A percentile compares a stretch with the other conserved stretches of the same genome.
Evolutionary conservation across 2,888 invertebrate genomes (phyloP).

Genomic region (Orthosia incerta): DNA sequence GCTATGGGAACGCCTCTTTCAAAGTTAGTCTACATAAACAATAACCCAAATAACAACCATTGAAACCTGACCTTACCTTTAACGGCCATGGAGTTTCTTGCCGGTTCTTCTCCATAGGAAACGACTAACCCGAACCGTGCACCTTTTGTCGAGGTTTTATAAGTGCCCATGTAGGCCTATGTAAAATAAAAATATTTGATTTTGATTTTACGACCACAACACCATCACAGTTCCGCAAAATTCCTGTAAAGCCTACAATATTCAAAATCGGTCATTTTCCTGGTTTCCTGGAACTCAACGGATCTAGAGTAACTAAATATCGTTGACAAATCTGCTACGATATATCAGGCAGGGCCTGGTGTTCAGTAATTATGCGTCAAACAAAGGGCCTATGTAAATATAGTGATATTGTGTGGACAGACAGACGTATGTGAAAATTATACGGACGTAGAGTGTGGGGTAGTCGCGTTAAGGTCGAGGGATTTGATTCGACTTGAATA

Average conservation of each 20-base stretch:
- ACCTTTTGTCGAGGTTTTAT: too few relatives aligned
- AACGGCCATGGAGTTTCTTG: too few relatives aligned
- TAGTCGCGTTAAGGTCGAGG: constrained; percentile 58
- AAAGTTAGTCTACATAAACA: not conserved
- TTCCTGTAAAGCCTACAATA: not conserved
- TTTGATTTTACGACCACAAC: not conserved
- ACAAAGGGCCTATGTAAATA: constrained; percentile 88
- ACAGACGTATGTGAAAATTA: constrained; percentile 90
- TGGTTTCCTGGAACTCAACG: constrained; percentile 5
- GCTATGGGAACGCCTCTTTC: not conserved
- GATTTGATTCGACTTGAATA: constrained; percentile 43
- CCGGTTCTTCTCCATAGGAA: too few relatives aligned
- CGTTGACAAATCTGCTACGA: constrained; percentile 81
- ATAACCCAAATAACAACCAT: not conserved
- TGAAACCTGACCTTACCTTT: not conserved
- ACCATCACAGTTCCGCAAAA: not conserved
- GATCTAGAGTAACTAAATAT: constrained; percentile 73
- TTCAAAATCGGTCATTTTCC: constrained; percentile 28
- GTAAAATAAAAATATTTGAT: too few relatives aligned
- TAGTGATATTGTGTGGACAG: constrained; percentile 85
- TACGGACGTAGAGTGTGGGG: constrained; percentile 76
- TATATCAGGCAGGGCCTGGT: constrained; percentile 71
- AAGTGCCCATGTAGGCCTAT: too few relatives aligned
- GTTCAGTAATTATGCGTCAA: constrained; percentile 84
- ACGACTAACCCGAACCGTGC: too few relatives aligned